Conservation (phyloP, 2,113 vertebrate genomes). For the Deroptyus accipitrinus region DNA sequence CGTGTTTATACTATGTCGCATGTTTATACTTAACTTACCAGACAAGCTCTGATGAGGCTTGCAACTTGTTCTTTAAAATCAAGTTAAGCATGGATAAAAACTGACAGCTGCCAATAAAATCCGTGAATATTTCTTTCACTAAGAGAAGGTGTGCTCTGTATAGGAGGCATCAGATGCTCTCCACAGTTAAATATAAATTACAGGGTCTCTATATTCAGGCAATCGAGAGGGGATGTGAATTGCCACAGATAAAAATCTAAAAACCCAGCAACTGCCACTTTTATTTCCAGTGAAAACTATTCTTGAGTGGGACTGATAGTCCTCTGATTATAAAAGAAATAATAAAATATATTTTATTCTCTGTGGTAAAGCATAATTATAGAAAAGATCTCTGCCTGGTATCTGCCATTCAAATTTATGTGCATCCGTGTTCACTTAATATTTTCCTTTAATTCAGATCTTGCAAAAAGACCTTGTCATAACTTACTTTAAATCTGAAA, state of each 20-base stretch:
- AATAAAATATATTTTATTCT: neutral
- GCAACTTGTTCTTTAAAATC: neutral
- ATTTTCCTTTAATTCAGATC: neutral
- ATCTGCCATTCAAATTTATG: neutral
- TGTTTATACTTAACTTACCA: neutral
- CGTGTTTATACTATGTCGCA: no score
- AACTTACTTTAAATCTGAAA: neutral
- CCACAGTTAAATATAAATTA: neutral
- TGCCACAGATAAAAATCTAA: neutral
- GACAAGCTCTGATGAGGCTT: neutral
- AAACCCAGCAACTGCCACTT: neutral
- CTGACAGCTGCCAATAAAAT: neutral
- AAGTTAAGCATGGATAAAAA: neutral
- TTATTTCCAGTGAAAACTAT: neutral
- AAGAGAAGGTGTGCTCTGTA: neutral
- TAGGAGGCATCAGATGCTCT: neutral
- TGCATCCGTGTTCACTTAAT: neutral
- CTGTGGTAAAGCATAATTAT: neutral
- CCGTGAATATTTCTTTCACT: neutral
- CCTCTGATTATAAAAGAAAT: neutral
- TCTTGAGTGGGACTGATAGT: neutral
- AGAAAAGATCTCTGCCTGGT: neutral
- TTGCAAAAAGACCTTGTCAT: neutral
- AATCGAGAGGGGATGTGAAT: neutral
- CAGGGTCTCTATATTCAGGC: neutral